These are phyloP conservation scores for Zoanthus gigantus DNA, from an alignment of 92 coral and sea anemone species.

Conservation along the genomic window DNA sequence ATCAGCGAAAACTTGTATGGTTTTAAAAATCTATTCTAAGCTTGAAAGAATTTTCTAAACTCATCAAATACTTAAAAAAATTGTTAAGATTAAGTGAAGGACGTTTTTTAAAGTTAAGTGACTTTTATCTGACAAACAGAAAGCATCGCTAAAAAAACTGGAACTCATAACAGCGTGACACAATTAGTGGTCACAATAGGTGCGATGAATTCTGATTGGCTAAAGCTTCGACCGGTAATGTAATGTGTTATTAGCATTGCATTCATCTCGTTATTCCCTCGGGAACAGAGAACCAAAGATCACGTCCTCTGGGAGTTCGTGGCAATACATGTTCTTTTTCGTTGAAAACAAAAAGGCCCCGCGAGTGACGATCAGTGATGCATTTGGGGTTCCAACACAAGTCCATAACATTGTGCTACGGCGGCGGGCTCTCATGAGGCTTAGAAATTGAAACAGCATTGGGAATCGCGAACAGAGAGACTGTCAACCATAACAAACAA, in stretches of 20 bases:
- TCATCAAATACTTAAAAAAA: no score
- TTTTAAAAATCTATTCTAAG: no score
- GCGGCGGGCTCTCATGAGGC: constrained; percentile 38
- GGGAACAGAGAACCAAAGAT: constrained; percentile 76
- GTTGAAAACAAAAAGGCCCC: constrained; percentile 74
- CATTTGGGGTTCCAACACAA: constrained; percentile 56
- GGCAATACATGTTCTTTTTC: constrained; percentile 66
- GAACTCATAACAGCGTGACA: constrained; percentile 39
- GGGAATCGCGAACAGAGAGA: constrained; percentile 36
- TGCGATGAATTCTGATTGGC: constrained; percentile 57
- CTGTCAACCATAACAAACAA: constrained; percentile 21
- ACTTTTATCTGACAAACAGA: no score
- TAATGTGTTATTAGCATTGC: constrained; percentile 33
- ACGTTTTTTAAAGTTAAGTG: no score
- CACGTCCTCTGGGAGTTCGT: constrained; percentile 92
- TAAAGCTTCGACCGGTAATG: constrained; percentile 12
- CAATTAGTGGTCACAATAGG: constrained; percentile 26
- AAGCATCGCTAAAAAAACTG: no score
- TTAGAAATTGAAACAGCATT: constrained; percentile 9
- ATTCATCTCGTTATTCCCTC: constrained; percentile 83
- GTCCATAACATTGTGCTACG: constrained; percentile 30
- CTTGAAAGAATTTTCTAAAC: no score
- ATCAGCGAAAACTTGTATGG: no score
- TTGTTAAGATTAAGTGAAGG: no score
- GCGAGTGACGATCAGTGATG: constrained; percentile 67